phyloP scores from a whole-genome alignment of 2,797 vertebrate genomes.

The Centropyge bicolor region DNA sequence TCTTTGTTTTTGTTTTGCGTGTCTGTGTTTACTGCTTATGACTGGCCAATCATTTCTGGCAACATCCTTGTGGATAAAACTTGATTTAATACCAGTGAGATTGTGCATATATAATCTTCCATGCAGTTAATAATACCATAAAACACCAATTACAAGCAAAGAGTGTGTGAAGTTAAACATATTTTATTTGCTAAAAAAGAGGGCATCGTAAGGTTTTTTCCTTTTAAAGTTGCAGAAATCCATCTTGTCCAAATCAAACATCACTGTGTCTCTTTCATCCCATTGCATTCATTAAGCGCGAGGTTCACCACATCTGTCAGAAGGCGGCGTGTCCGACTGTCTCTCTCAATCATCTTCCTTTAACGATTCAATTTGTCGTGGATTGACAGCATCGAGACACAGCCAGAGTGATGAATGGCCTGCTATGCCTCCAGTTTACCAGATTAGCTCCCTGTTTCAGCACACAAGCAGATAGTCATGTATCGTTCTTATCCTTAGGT shows the following conservation, averaged over 20 bases:
- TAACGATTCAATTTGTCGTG: slow-evolving; percentile 45
- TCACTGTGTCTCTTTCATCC: neutral
- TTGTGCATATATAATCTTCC: too few species aligned
- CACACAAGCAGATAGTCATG: slow-evolving; percentile 20
- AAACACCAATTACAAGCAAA: neutral
- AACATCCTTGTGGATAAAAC: neutral
- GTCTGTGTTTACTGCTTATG: neutral
- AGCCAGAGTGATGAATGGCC: slow-evolving; percentile 35
- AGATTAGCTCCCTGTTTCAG: slow-evolving; percentile 21
- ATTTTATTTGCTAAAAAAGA: neutral
- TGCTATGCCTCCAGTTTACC: slow-evolving; percentile 28
- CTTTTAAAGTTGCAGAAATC: neutral
- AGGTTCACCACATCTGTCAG: slow-evolving; percentile 39
- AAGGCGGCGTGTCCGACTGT: slow-evolving; percentile 16
- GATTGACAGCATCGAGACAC: slow-evolving; percentile 47
- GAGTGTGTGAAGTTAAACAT: neutral
- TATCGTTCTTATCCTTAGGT: slow-evolving; percentile 19
- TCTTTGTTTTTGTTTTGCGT: slow-evolving; percentile 1
- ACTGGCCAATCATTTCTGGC: neutral
- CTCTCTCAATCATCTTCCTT: slow-evolving; percentile 51
- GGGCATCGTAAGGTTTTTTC: neutral
- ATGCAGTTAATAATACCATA: too few species aligned
- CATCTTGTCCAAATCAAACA: neutral
- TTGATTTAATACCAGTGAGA: neutral
- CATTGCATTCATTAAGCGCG: slow-evolving; percentile 9